Conservation (phyloP, 2,797 vertebrate species). For the Urophycis tenuis region DNA sequence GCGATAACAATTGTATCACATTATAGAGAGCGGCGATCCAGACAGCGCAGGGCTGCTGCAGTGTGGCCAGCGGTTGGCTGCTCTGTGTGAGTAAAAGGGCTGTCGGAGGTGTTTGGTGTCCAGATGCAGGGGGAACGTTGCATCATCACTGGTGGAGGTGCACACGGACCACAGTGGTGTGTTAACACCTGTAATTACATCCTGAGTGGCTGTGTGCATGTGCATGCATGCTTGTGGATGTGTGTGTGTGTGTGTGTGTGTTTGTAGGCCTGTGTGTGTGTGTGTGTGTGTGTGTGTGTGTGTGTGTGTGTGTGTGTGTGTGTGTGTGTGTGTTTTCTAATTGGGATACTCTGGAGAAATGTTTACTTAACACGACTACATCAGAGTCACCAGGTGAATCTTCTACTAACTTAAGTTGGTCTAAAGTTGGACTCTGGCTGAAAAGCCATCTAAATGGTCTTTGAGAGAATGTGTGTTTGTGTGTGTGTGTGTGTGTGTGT, state of each 20-base stretch:
- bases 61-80: constrained; percentile 28
- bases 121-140: constrained; percentile 23
- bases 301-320: constrained; percentile 38
- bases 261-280: constrained; percentile 18
- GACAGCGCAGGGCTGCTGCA: constrained; percentile 31
- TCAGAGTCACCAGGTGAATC: constrained; percentile 2
- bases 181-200: constrained; percentile 45
- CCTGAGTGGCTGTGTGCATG: constrained; percentile 39
- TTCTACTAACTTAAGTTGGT: background rate
- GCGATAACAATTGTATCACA: constrained; percentile 31
- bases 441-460: background rate
- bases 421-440: background rate
- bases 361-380: constrained; percentile 32
- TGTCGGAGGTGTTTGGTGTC: constrained; percentile 27
- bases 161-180: constrained; percentile 27
- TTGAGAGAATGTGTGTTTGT: too few species aligned
- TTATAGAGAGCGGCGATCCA: constrained; percentile 25
- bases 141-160: constrained; percentile 36
- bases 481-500: too few species aligned
- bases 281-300: constrained; percentile 25
- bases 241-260: constrained; percentile 21
- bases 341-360: constrained; percentile 50
- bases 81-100: constrained; percentile 37
- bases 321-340: constrained; percentile 39
- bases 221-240: constrained; percentile 5